Evolutionary conservation across 2,113 vertebrate species (phyloP), one percentile per base, ranked within the genome.

Genomic region (Syrrhaptes paradoxus): DNA sequence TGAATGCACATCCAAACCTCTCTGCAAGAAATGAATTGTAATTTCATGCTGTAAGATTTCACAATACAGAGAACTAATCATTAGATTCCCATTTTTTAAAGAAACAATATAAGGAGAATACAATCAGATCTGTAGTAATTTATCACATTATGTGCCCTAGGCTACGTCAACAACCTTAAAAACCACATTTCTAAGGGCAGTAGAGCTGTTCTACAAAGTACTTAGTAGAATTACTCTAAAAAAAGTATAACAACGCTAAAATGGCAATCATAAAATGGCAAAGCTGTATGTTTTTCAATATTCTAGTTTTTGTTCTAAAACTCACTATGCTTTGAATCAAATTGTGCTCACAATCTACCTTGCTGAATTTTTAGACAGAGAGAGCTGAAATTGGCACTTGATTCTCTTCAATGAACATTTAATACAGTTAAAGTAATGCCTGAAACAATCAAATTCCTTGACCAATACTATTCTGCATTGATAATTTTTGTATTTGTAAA

Each of bases 21-120:
- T 82, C 68, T 92, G 31, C 28, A 95, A 91, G 32, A 95, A 55
- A 43, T 72, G 2, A 75, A 63, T 78, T 84, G 18, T 54, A 74
- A 77, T 92, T 95, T 95, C 83, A 90, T 90, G 57, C 38, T 61
- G 20, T 71, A 91, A 77, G 11, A 73, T 52, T 90, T 74, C 80
- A 8, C 72, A 85, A 74, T 78, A 26, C 6, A 86, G 4, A 77
- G 19, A 92, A 66, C 21, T 61, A 34, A 59, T 92, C 11, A 72
- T 88, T 91, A 67, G 9, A 76, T 75, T 62, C 94, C 8, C 2
- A 34, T 54, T 95, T 94, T 87, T 90, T 41, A 93, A 63, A 79
- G 48, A 41, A 72, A 19, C 26, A 73, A 31, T 78, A 55, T 9
- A 77, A 79, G 4, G 7, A 87, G 54, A 57, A 78, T 46, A 49